These are phyloP conservation scores for Lithophane socia DNA, from an alignment of 2,888 invertebrate species.

Conservation along the genomic window DNA sequence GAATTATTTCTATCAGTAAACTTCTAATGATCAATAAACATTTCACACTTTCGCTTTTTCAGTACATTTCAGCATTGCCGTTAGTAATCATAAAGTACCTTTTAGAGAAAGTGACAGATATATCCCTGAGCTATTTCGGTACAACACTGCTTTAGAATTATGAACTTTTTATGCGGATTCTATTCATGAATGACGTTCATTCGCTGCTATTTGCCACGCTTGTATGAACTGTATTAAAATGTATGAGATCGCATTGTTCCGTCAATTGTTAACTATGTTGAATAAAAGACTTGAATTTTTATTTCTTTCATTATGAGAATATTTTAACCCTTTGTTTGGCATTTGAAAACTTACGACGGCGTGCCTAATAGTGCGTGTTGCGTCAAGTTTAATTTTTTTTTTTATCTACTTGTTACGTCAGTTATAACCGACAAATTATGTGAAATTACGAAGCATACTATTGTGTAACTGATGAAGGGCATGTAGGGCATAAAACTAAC, in stretches of 20 bases:
- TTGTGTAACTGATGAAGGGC: slow-evolving; percentile 9
- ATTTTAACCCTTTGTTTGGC: slow-evolving; percentile 62
- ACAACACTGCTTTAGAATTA: slow-evolving; percentile 37
- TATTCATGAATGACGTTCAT: slow-evolving; percentile 64
- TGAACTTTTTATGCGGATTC: slow-evolving; percentile 38
- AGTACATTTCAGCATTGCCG: slow-evolving; percentile 19
- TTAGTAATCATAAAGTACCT: slow-evolving; percentile 18
- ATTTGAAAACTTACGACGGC: slow-evolving; percentile 59
- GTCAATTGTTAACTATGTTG: slow-evolving; percentile 73
- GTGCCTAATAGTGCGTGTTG: slow-evolving; percentile 54
- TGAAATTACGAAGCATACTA: slow-evolving; percentile 21
- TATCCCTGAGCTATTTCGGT: slow-evolving; percentile 25
- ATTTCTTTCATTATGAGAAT: slow-evolving; percentile 55
- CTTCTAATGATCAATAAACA: slow-evolving; percentile 34
- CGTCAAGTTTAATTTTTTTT: slow-evolving; percentile 49
- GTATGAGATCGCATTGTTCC: slow-evolving; percentile 80
- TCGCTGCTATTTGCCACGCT: slow-evolving; percentile 73
- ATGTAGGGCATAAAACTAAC: slow-evolving; percentile 22
- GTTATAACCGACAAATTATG: slow-evolving; percentile 21
- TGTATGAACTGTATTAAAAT: slow-evolving; percentile 79
- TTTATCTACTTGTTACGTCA: slow-evolving; percentile 43
- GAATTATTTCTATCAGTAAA: slow-evolving; percentile 28
- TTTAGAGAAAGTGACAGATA: slow-evolving; percentile 43
- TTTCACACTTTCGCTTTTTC: slow-evolving; percentile 38
- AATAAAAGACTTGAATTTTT: slow-evolving; percentile 66